Conservation (phyloP, 1,140 invertebrate species). For the Trissolcus basalis region DNA sequence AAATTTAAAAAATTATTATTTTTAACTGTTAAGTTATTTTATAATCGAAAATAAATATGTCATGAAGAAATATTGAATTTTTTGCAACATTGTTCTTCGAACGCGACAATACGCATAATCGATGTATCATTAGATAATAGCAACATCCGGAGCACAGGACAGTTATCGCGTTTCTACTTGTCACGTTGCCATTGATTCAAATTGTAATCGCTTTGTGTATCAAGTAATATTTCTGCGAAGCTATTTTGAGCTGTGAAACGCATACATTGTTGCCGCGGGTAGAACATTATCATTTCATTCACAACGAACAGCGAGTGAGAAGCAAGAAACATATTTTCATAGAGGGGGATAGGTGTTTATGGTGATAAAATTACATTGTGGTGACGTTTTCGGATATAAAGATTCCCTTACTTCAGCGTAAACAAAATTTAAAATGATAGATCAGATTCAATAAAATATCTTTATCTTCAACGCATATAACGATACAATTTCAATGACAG, state of each 20-base stretch:
- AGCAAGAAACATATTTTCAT: constrained; percentile 20
- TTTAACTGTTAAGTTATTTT: no score
- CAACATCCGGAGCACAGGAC: constrained; percentile 65
- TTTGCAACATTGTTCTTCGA: constrained; percentile 36
- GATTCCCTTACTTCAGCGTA: not conserved
- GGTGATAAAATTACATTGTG: constrained; percentile 21
- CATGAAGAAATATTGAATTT: constrained; percentile 53
- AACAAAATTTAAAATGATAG: not conserved
- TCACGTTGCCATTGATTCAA: constrained; percentile 59
- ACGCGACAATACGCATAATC: constrained; percentile 56
- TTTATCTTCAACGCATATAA: no score
- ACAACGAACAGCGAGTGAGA: constrained; percentile 16
- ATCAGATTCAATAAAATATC: no score
- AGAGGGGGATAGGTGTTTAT: constrained; percentile 4
- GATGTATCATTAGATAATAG: constrained; percentile 68
- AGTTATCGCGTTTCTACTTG: constrained; percentile 60
- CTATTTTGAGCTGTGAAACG: constrained; percentile 30
- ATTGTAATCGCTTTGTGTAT: constrained; percentile 59
- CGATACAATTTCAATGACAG: no score
- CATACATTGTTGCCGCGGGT: constrained; percentile 30
- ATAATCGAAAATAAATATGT: constrained; percentile 1
- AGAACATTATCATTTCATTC: constrained; percentile 48
- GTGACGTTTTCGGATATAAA: not conserved
- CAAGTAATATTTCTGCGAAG: constrained; percentile 54
- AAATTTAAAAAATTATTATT: no score